A percentile compares a stretch with the other conserved stretches of the same genome.
Evolutionary conservation across 2,797 vertebrate species (phyloP).

Genomic region (Melanotaenia maccullochi): DNA sequence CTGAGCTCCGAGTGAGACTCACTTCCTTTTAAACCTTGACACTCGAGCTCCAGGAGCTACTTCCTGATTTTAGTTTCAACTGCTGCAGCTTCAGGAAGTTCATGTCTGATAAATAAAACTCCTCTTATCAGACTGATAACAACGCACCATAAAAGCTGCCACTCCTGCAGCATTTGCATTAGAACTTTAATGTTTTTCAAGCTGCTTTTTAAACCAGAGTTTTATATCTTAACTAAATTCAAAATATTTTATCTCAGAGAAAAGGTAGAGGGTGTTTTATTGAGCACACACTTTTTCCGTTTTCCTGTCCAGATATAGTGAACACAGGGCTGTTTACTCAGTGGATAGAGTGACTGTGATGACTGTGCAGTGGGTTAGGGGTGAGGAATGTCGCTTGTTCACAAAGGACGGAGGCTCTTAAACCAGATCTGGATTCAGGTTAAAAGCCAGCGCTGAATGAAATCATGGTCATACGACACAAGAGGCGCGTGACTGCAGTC

Average conservation of each 20-base stretch:
- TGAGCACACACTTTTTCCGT: not conserved
- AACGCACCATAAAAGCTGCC: not conserved
- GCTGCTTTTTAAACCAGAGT: not conserved
- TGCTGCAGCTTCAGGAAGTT: not conserved
- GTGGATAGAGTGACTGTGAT: not conserved
- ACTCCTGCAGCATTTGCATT: not conserved
- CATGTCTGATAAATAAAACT: not conserved
- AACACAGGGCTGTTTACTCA: not conserved
- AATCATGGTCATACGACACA: slow-evolving; percentile 54
- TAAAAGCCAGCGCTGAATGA: slow-evolving; percentile 13
- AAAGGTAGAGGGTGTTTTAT: not conserved
- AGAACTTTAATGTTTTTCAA: not conserved
- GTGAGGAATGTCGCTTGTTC: slow-evolving; percentile 44
- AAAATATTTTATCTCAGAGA: not conserved
- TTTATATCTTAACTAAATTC: not conserved
- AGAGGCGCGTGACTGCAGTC: slow-evolving; percentile 9
- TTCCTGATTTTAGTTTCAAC: slow-evolving; percentile 46
- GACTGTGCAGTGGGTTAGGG: slow-evolving; percentile 33
- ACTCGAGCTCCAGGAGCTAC: not conserved
- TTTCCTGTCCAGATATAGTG: accelerated
- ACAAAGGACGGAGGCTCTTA: not conserved
- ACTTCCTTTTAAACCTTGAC: slow-evolving; percentile 58
- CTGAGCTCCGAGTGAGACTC: not conserved
- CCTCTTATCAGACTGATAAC: not conserved
- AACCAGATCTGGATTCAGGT: slow-evolving; percentile 49